A percentile compares a stretch with the other conserved stretches of the same genome.
These are phyloP conservation scores for Plusia festucae DNA, from an alignment of 2,888 invertebrate species.

Conservation along the genomic window DNA sequence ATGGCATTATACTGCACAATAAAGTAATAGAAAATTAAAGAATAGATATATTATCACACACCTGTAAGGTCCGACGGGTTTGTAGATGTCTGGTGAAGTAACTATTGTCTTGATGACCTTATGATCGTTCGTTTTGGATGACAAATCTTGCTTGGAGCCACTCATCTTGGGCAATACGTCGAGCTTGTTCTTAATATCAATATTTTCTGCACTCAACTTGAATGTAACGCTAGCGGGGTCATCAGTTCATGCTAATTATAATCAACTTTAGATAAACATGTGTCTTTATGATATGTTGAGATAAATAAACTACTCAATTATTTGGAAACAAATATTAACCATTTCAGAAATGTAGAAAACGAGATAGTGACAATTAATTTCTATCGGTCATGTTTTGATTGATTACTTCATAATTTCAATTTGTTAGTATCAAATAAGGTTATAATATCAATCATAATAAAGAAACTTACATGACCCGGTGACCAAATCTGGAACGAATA, in stretches of 20 bases:
- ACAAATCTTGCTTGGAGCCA: neutral
- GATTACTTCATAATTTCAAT: neutral
- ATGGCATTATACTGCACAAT: too few relatives aligned
- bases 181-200: neutral
- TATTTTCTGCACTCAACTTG: neutral
- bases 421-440: neutral
- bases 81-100: slow-evolving; percentile 14
- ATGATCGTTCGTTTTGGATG: neutral
- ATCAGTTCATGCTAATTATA: slow-evolving; percentile 5
- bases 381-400: neutral
- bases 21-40: too few relatives aligned
- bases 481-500: too few relatives aligned
- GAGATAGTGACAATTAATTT: neutral
- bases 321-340: neutral
- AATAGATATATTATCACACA: neutral
- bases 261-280: neutral
- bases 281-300: neutral
- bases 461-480: too few relatives aligned
- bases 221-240: neutral
- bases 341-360: neutral
- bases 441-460: neutral
- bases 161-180: slow-evolving; percentile 1
- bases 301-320: neutral
- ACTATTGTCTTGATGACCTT: slow-evolving; percentile 15
- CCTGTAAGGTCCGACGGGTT: slow-evolving; percentile 27